Conservation (phyloP, 2,113 vertebrate species). For the Meles meles region DNA sequence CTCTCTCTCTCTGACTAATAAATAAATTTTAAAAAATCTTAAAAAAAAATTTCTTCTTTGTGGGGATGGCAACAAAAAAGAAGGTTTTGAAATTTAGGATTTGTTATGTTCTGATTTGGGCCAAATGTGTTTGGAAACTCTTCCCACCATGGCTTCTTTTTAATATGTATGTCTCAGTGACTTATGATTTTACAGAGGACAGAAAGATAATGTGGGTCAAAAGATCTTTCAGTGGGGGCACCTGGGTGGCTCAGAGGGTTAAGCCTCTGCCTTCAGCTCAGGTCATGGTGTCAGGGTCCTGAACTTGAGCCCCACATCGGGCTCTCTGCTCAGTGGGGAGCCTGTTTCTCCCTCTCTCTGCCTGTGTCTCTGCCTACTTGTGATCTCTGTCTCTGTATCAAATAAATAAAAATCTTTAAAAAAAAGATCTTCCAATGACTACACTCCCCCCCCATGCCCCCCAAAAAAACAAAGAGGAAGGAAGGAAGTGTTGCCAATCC, state of each 20-base stretch:
- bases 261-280: too few relatives aligned
- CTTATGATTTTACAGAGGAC: neutral
- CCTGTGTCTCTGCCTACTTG: too few relatives aligned
- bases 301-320: fast-evolving
- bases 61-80: neutral
- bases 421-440: neutral
- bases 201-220: neutral
- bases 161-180: neutral
- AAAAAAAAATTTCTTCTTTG: neutral
- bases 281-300: too few relatives aligned
- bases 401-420: too few relatives aligned
- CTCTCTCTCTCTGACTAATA: too few relatives aligned
- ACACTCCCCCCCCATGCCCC: too few relatives aligned
- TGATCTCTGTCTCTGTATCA: too few relatives aligned
- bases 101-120: neutral
- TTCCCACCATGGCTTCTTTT: neutral
- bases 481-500: neutral
- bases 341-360: too few relatives aligned
- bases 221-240: neutral
- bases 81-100: neutral
- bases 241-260: too few relatives aligned
- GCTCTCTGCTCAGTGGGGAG: too few relatives aligned
- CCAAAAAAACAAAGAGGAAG: neutral
- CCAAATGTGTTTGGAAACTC: neutral
- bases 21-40: too few relatives aligned